Conservation (phyloP, 2,113 vertebrate genomes). For the Phylloscopus whistleri region DNA sequence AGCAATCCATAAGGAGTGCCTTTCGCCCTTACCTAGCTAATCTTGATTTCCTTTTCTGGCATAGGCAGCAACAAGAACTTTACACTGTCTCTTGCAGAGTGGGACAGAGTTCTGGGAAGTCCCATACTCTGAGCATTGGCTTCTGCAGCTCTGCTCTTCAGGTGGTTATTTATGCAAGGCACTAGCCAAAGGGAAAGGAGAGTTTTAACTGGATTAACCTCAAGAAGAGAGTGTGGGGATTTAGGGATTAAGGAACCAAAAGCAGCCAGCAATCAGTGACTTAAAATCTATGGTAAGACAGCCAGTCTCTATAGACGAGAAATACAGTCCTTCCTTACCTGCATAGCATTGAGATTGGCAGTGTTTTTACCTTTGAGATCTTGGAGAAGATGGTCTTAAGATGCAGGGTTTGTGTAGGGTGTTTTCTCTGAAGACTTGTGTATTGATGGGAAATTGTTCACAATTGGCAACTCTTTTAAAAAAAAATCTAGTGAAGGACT, state of each 20-base stretch:
- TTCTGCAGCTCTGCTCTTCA: not conserved
- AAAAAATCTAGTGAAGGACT: not conserved
- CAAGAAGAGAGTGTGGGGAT: constrained; percentile 49
- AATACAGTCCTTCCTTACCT: not conserved
- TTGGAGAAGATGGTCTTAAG: not conserved
- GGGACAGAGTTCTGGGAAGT: not conserved
- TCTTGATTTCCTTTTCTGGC: constrained; percentile 19
- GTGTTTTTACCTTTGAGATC: not conserved
- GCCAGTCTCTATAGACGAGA: not conserved
- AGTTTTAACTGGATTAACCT: constrained; percentile 69
- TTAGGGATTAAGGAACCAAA: constrained; percentile 63
- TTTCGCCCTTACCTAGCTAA: constrained; percentile 23
- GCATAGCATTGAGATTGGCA: not conserved
- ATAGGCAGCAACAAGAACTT: not conserved
- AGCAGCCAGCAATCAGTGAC: constrained; percentile 31
- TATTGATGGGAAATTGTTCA: not conserved
- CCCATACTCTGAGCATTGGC: not conserved
- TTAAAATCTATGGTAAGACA: not conserved
- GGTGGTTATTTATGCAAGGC: constrained; percentile 12
- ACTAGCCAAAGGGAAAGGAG: constrained; percentile 14
- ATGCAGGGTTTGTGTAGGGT: not conserved
- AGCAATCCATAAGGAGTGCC: not conserved
- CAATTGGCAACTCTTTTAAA: not conserved
- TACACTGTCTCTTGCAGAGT: not conserved
- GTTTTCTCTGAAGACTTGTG: not conserved